These are phyloP conservation scores for Corythaeola cristata DNA, from an alignment of 2,113 vertebrate species.

Conservation along the genomic window DNA sequence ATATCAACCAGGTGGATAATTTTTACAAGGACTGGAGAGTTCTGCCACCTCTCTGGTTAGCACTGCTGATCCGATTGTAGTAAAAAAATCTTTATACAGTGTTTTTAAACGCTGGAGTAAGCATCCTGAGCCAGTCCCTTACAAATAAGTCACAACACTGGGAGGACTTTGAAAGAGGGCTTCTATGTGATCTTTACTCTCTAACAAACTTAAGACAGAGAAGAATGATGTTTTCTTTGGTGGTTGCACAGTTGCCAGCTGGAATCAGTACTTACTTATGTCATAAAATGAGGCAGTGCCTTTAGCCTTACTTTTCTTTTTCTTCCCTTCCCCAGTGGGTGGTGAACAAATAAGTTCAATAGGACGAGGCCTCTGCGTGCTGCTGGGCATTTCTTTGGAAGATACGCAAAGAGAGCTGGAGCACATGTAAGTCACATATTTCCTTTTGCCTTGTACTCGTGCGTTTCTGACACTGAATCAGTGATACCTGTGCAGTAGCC, in stretches of 20 bases:
- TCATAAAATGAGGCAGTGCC: not conserved
- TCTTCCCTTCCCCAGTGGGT: conserved; percentile 77
- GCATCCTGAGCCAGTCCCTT: not conserved
- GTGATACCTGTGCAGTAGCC: not conserved
- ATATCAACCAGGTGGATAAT: not conserved
- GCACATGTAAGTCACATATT: conserved; percentile 86
- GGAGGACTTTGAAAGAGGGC: not conserved
- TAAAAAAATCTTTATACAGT: not conserved
- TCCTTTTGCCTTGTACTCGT: not conserved
- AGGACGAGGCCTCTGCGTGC: conserved; percentile 90
- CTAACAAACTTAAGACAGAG: not conserved
- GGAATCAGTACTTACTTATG: not conserved
- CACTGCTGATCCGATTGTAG: not conserved
- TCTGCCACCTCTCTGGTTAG: not conserved
- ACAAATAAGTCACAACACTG: not conserved
- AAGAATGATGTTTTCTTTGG: not conserved
- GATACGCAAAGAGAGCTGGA: conserved; percentile 93
- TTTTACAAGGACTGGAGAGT: not conserved
- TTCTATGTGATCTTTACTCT: not conserved
- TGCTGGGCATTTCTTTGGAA: conserved; percentile 91
- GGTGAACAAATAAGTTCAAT: conserved; percentile 92
- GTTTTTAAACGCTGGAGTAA: not conserved
- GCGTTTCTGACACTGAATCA: not conserved
- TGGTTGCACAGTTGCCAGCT: not conserved
- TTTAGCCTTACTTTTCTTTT: not conserved